Percentiles rank a stretch among this genome's conserved stretches.
These are phyloP conservation scores for Orthonevra nobilis DNA, from an alignment of 2,888 invertebrate genomes.

Conservation along the genomic window DNA sequence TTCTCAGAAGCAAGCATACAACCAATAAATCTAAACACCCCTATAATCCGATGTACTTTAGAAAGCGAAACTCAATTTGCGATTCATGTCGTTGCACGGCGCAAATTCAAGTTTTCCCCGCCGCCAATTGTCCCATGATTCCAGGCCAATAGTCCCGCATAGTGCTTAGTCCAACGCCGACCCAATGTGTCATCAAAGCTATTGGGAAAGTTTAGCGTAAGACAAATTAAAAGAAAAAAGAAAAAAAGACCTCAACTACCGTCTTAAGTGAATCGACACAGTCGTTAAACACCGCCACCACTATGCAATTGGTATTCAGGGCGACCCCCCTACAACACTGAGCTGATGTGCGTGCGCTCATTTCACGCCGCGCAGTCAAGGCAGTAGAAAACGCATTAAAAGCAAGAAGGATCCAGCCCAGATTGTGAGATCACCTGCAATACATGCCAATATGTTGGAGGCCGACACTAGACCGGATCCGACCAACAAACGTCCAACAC, in stretches of 20 bases:
- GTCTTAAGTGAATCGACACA: conserved; percentile 48
- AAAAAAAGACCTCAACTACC: conserved; percentile 38
- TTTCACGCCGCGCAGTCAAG: conserved; percentile 17
- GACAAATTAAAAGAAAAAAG: no score
- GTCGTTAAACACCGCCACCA: conserved; percentile 38
- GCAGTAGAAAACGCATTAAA: conserved; percentile 28
- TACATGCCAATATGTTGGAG: conserved; percentile 23
- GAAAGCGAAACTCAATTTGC: conserved; percentile 66
- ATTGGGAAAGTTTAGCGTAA: conserved; percentile 61
- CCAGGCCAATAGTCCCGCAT: conserved; percentile 35
- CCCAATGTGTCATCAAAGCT: conserved; percentile 64
- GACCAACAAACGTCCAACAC: conserved; percentile 26
- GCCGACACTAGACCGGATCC: conserved; percentile 39
- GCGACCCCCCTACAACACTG: conserved; percentile 29
- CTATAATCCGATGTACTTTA: conserved; percentile 38
- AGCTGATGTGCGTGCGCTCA: conserved; percentile 35
- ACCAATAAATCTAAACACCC: no score
- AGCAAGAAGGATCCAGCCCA: conserved; percentile 37
- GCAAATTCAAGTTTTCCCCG: conserved; percentile 29
- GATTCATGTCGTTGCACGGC: conserved; percentile 48
- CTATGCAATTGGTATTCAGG: conserved; percentile 63
- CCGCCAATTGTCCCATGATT: conserved; percentile 22
- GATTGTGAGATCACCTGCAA: no score
- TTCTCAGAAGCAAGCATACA: no score
- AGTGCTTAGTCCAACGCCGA: conserved; percentile 20